These are phyloP conservation scores for Amia ocellicauda DNA, from an alignment of 2,113 vertebrate species.

Conservation along the genomic window DNA sequence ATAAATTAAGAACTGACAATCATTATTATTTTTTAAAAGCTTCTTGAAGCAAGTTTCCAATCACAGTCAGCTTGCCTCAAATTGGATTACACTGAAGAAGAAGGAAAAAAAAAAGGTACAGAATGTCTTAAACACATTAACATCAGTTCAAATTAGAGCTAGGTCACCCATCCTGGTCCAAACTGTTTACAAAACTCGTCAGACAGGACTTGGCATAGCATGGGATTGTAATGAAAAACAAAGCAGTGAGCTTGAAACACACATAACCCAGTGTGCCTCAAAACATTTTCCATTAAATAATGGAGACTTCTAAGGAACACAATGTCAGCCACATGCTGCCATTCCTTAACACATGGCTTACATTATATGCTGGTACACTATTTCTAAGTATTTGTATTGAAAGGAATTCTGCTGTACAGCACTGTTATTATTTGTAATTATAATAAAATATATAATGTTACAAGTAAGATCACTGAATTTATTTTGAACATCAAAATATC, in stretches of 20 bases:
- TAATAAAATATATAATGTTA: too few relatives aligned
- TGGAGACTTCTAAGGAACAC: conserved; percentile 8
- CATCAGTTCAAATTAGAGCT: conserved; percentile 4
- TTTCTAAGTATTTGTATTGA: too few relatives aligned
- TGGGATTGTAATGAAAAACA: conserved; percentile 14
- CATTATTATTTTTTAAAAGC: too few relatives aligned
- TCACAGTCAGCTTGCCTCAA: not conserved
- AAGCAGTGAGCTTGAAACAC: not conserved
- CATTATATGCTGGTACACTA: conserved; percentile 1
- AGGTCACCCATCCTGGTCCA: not conserved
- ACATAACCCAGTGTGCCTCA: conserved; percentile 6
- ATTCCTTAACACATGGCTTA: conserved; percentile 8
- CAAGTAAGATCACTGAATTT: too few relatives aligned
- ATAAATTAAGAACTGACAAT: not conserved
- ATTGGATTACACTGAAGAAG: not conserved
- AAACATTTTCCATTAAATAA: conserved; percentile 24
- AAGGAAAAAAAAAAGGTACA: not conserved
- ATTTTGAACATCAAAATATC: too few relatives aligned
- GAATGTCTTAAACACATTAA: not conserved
- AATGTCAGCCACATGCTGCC: conserved; percentile 13
- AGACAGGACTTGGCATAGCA: conserved; percentile 1
- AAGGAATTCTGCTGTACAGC: not conserved
- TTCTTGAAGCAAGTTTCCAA: not conserved
- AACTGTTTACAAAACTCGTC: conserved; percentile 1
- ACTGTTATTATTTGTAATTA: not conserved